Evolutionary conservation across 2,888 invertebrate species (phyloP).

Genomic region (Anticlea derivata): DNA sequence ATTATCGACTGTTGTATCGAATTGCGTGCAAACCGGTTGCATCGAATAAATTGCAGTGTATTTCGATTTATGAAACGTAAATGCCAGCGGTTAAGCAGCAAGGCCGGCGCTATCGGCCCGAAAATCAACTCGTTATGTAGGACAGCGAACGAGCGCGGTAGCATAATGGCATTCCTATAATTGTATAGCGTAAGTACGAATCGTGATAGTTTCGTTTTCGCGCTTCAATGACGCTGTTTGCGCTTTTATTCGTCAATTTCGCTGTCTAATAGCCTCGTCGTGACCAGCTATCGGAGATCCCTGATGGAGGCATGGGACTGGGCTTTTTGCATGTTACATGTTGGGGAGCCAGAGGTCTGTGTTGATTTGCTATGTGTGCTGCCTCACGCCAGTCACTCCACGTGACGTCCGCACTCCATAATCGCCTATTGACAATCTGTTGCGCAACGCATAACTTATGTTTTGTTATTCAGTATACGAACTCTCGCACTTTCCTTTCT

Average conservation of each 20-base stretch:
- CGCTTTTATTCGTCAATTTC: slow-evolving; percentile 64
- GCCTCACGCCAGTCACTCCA: slow-evolving; percentile 53
- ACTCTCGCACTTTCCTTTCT: slow-evolving; percentile 72
- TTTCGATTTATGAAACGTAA: slow-evolving; percentile 72
- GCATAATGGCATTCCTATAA: slow-evolving; percentile 66
- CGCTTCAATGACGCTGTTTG: slow-evolving; percentile 68
- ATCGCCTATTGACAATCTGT: slow-evolving; percentile 61
- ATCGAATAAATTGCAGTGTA: slow-evolving; percentile 64
- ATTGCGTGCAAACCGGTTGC: slow-evolving; percentile 69
- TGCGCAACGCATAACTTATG: slow-evolving; percentile 63
- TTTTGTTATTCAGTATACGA: slow-evolving; percentile 69
- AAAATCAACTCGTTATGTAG: slow-evolving; percentile 78
- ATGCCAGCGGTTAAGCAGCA: slow-evolving; percentile 69
- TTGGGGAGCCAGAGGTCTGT: slow-evolving; percentile 44
- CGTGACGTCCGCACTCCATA: slow-evolving; percentile 67
- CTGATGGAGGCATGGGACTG: slow-evolving; percentile 51
- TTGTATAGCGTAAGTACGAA: slow-evolving; percentile 64
- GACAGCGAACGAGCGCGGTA: slow-evolving; percentile 66
- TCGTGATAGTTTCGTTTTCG: slow-evolving; percentile 78
- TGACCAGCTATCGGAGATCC: slow-evolving; percentile 57
- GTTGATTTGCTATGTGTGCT: slow-evolving; percentile 54
- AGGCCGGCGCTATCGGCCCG: slow-evolving; percentile 74
- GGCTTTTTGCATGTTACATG: slow-evolving; percentile 33
- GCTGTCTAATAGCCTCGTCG: slow-evolving; percentile 54
- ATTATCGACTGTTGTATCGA: slow-evolving; percentile 60